These are phyloP conservation scores for Orycteropus afer DNA, from an alignment of 2,113 vertebrate species.

Conservation along the genomic window DNA sequence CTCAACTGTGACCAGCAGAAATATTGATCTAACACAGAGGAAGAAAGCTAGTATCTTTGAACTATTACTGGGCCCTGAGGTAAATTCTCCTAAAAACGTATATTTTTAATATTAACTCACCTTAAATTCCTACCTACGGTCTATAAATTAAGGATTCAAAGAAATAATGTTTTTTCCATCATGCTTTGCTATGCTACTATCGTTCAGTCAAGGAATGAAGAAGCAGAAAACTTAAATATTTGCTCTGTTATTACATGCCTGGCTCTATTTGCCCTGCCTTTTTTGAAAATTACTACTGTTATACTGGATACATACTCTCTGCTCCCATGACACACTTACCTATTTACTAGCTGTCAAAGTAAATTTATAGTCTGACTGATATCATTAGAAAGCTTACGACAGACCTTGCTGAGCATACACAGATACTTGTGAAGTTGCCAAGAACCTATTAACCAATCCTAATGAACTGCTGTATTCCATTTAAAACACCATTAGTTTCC, in stretches of 20 bases:
- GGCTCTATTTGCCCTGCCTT: constrained; percentile 10
- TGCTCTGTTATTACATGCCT: neutral
- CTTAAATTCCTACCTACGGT: constrained; percentile 24
- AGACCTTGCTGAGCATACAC: constrained; percentile 55
- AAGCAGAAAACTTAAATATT: neutral
- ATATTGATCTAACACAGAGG: constrained; percentile 40
- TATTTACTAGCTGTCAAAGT: constrained; percentile 67
- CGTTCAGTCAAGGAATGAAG: neutral
- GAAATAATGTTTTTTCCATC: neutral
- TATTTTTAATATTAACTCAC: constrained; percentile 24
- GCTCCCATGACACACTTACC: neutral
- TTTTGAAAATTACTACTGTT: constrained; percentile 53
- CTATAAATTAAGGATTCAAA: neutral
- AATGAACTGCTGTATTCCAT: constrained; percentile 73
- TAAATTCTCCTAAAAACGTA: constrained; percentile 19
- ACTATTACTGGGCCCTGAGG: neutral
- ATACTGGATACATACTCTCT: neutral
- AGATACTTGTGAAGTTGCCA: constrained; percentile 63
- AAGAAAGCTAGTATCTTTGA: constrained; percentile 31
- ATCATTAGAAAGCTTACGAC: constrained; percentile 53
- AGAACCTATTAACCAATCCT: constrained; percentile 26
- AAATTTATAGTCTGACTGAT: constrained; percentile 50
- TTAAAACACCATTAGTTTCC: constrained; percentile 62
- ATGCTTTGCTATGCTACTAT: neutral
- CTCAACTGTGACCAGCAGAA: constrained; percentile 65